Conservation (phyloP, 2,113 vertebrate species). For the Mastomys natalensis region DNA sequence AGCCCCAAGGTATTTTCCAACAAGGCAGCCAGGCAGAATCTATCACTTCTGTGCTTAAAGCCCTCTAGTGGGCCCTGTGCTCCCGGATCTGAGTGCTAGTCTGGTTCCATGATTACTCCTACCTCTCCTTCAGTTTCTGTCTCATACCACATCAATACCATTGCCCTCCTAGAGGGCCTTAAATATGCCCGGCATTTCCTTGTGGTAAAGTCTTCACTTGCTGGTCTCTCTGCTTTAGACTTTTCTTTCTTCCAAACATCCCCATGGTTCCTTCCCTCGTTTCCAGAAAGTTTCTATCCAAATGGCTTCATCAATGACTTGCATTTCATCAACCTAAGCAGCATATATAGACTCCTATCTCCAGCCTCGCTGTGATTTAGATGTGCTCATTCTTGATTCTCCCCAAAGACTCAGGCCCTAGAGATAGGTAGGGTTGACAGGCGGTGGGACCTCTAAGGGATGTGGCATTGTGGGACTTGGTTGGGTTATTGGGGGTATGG, state of each 20-base stretch:
- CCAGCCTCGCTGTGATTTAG: neutral
- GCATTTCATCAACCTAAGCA: neutral
- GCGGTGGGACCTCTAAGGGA: neutral
- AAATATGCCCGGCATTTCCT: neutral
- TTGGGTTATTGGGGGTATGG: neutral
- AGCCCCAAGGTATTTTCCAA: neutral
- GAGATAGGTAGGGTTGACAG: neutral
- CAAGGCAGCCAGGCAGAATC: neutral
- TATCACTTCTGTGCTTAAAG: neutral
- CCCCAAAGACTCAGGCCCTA: neutral
- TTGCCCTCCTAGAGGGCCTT: neutral
- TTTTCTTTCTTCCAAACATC: neutral
- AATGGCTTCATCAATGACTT: neutral
- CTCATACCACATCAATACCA: too few relatives aligned
- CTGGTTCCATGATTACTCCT: neutral
- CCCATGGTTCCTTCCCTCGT: neutral
- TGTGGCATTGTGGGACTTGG: neutral
- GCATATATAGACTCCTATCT: neutral
- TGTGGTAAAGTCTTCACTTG: neutral
- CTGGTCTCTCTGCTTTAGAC: neutral
- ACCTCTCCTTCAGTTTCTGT: neutral
- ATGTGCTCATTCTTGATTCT: neutral
- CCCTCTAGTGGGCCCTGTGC: too few relatives aligned
- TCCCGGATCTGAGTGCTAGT: neutral
- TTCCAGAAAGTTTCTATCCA: constrained; percentile 18